Percentiles rank a stretch among this genome's conserved stretches.
phyloP scores from a whole-genome alignment of 2,888 invertebrate genomes.

The Drosophila recens region DNA sequence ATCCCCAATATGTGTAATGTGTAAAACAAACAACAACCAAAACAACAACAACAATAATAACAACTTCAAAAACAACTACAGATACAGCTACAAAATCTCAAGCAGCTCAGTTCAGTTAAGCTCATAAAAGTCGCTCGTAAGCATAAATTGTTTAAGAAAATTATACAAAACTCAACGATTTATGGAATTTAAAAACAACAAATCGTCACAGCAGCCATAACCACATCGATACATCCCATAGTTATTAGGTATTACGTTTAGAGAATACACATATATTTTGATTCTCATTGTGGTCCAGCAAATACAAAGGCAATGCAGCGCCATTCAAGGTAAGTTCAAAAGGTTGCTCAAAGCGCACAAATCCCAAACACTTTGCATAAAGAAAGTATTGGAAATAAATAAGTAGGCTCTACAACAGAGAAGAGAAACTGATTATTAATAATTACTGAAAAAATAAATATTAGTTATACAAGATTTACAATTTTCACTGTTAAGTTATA shows the following conservation, averaged over 20 bases:
- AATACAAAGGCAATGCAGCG: slow-evolving; percentile 74
- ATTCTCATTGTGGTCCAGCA: slow-evolving; percentile 43
- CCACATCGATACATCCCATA: slow-evolving; percentile 32
- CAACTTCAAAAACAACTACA: slow-evolving; percentile 18
- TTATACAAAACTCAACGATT: slow-evolving; percentile 51
- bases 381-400: not conserved
- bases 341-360: not conserved
- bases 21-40: slow-evolving; percentile 62
- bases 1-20: slow-evolving; percentile 63
- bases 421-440: not conserved
- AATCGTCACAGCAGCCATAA: slow-evolving; percentile 25
- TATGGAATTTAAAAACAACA: slow-evolving; percentile 45
- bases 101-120: slow-evolving; percentile 45
- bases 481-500: not conserved
- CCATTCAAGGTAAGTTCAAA: slow-evolving; percentile 60
- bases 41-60: slow-evolving; percentile 16
- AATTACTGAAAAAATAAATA: not conserved
- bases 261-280: slow-evolving; percentile 41
- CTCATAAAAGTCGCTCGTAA: slow-evolving; percentile 63
- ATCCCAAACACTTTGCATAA: not conserved
- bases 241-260: slow-evolving; percentile 40
- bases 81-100: slow-evolving; percentile 38
- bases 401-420: not conserved
- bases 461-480: not conserved
- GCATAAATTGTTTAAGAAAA: slow-evolving; percentile 47